Evolutionary conservation across 2,113 vertebrate genomes (phyloP).

Genomic region (Myotis lucifugus): DNA sequence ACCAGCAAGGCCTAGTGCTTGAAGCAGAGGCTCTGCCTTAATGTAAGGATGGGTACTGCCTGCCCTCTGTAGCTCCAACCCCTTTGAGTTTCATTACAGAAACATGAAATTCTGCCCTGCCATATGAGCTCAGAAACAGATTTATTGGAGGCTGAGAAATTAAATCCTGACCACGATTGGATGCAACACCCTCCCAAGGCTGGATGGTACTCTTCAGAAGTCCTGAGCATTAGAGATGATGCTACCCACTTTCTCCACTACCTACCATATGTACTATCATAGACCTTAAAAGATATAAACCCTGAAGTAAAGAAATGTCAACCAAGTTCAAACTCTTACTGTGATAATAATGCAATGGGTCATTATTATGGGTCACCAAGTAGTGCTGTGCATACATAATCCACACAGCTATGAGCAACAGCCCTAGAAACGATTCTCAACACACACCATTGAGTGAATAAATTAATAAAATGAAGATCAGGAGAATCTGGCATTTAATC

Average conservation of each 20-base stretch:
- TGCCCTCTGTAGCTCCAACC: background rate
- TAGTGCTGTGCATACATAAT: background rate
- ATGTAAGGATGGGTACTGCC: background rate
- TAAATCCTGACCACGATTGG: background rate
- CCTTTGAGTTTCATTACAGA: background rate
- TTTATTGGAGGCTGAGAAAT: background rate
- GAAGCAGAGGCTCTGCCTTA: background rate
- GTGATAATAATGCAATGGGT: background rate
- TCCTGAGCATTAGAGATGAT: background rate
- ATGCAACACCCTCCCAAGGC: background rate
- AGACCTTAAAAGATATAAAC: background rate
- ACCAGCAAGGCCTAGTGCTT: background rate
- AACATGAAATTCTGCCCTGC: background rate
- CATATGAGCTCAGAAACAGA: background rate
- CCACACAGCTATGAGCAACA: background rate
- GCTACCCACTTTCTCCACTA: background rate
- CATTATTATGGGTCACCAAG: background rate
- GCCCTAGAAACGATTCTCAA: background rate
- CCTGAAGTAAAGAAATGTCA: conserved; percentile 13
- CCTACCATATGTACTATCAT: background rate
- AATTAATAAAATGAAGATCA: background rate
- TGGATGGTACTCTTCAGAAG: background rate
- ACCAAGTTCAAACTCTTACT: background rate
- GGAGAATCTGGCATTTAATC: background rate
- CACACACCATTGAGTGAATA: background rate